A percentile compares a stretch with the other conserved stretches of the same genome.
Evolutionary conservation across 1,140 invertebrate genomes (phyloP).

Genomic region (Potamilus streckersoni): DNA sequence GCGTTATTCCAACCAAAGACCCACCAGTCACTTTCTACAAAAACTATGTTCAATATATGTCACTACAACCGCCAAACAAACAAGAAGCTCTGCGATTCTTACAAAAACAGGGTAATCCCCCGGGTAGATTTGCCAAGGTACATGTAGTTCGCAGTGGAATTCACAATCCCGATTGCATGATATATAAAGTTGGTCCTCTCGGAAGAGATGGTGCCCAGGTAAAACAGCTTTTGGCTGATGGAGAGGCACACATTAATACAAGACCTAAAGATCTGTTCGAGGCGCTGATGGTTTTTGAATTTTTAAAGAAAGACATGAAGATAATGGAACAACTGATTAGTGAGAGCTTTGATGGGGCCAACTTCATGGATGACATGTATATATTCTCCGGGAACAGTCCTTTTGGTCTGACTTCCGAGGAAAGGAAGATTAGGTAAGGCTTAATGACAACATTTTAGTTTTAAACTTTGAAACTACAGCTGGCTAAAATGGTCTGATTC

Average conservation of each 20-base stretch:
- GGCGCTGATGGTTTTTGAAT: slow-evolving; percentile 5
- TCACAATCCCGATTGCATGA: slow-evolving; percentile 13
- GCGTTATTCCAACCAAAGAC: too few relatives aligned
- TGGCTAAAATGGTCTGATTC: too few relatives aligned
- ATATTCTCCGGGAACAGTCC: slow-evolving; percentile 21
- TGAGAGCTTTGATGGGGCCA: slow-evolving; percentile 26
- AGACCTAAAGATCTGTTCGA: slow-evolving; percentile 23
- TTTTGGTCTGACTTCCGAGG: slow-evolving; percentile 6
- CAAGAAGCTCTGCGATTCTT: slow-evolving; percentile 11
- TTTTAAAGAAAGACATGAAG: slow-evolving; percentile 10
- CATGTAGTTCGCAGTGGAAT: slow-evolving; percentile 9
- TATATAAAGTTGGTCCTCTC: slow-evolving; percentile 25
- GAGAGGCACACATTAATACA: slow-evolving; percentile 20
- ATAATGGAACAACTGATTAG: slow-evolving; percentile 9
- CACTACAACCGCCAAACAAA: slow-evolving; percentile 12
- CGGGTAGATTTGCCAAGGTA: slow-evolving; percentile 15
- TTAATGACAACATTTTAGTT: too few relatives aligned
- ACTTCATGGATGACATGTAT: slow-evolving; percentile 7
- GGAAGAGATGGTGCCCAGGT: neutral
- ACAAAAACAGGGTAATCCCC: slow-evolving; percentile 2
- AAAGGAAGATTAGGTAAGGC: slow-evolving; percentile 12
- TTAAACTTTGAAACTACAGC: too few relatives aligned
- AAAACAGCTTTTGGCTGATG: neutral
- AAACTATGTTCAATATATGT: slow-evolving; percentile 19
- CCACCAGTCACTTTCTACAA: too few relatives aligned